Percentiles rank a stretch among this genome's conserved stretches.
Evolutionary conservation across 2,888 invertebrate genomes (phyloP).

Genomic region (Thecocarcelia acutangulata): DNA sequence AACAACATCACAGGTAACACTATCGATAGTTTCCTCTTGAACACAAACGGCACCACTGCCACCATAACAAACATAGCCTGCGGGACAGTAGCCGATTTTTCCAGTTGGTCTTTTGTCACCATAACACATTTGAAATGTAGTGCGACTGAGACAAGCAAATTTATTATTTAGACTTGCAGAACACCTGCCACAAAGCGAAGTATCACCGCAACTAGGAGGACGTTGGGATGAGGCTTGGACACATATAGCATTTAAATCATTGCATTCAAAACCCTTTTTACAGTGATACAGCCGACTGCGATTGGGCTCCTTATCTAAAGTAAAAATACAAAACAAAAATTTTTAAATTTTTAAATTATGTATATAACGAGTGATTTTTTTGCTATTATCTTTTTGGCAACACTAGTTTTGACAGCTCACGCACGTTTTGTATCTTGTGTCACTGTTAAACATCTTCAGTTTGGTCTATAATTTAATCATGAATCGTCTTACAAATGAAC

Average conservation of each 20-base stretch:
- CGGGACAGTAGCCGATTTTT: slow-evolving; percentile 75
- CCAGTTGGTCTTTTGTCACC: slow-evolving; percentile 76
- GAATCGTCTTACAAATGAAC: no score
- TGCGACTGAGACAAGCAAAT: slow-evolving; percentile 77
- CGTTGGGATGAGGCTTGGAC: slow-evolving; percentile 73
- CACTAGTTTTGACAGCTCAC: no score
- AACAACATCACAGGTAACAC: slow-evolving; percentile 75
- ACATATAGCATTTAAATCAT: slow-evolving; percentile 75
- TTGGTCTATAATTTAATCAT: no score
- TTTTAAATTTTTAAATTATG: no score
- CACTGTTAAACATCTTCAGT: no score
- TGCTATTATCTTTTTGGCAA: no score
- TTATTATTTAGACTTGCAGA: slow-evolving; percentile 76
- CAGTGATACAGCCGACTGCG: slow-evolving; percentile 75
- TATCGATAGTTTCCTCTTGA: slow-evolving; percentile 25
- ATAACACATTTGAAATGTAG: slow-evolving; percentile 77
- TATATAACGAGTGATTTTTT: no score
- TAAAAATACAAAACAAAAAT: neutral
- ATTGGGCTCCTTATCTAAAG: slow-evolving; percentile 73
- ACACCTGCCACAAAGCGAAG: slow-evolving; percentile 77
- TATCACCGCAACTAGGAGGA: slow-evolving; percentile 78
- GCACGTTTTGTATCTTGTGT: no score
- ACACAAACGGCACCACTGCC: slow-evolving; percentile 75
- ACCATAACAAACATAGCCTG: slow-evolving; percentile 75
- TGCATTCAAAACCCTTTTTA: slow-evolving; percentile 76